Conservation (phyloP, 2,888 invertebrate species). For the Caenorhabditis sp. region DNA sequence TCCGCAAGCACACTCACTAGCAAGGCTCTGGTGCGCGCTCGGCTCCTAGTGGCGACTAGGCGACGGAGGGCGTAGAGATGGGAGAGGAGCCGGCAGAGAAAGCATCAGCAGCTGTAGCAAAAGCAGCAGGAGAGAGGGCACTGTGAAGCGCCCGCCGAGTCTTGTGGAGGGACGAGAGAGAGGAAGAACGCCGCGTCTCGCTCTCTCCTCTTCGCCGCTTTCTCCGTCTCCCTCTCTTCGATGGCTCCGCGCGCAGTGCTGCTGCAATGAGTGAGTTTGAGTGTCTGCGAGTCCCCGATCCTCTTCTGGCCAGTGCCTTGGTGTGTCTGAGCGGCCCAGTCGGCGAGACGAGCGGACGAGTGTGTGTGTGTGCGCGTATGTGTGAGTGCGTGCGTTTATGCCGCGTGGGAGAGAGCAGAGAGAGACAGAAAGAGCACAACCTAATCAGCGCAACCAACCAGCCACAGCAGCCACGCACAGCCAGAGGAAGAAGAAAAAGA, state of each 20-base stretch:
- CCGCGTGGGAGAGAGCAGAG: constrained; percentile 16
- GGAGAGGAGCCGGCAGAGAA: constrained; percentile 10
- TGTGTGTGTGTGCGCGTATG: constrained; percentile 17
- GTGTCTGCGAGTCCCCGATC: constrained; percentile 24
- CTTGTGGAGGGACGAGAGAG: constrained; percentile 18
- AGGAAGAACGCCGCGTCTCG: constrained; percentile 17
- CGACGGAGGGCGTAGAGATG: constrained; percentile 4
- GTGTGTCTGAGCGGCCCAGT: constrained; percentile 34
- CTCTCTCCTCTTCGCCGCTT: not conserved
- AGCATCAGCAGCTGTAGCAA: constrained; percentile 27
- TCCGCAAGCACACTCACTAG: constrained; percentile 13
- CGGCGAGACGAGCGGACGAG: constrained; percentile 20
- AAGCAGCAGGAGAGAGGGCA: constrained; percentile 19
- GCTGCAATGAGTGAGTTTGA: constrained; percentile 31
- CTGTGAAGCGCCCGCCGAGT: constrained; percentile 9
- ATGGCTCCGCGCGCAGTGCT: not conserved
- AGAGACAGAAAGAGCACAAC: constrained; percentile 40
- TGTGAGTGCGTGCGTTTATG: constrained; percentile 17
- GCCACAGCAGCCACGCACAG: constrained; percentile 24
- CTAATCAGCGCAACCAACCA: constrained; percentile 63
- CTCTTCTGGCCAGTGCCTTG: constrained; percentile 14
- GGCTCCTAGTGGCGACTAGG: constrained; percentile 23
- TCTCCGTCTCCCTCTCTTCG: not conserved
- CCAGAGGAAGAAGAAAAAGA: constrained; percentile 25
- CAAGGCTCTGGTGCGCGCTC: constrained; percentile 12